Base-by-base conservation (phyloP, 1,140 invertebrate species). In the Drosophila virilis region DNA sequence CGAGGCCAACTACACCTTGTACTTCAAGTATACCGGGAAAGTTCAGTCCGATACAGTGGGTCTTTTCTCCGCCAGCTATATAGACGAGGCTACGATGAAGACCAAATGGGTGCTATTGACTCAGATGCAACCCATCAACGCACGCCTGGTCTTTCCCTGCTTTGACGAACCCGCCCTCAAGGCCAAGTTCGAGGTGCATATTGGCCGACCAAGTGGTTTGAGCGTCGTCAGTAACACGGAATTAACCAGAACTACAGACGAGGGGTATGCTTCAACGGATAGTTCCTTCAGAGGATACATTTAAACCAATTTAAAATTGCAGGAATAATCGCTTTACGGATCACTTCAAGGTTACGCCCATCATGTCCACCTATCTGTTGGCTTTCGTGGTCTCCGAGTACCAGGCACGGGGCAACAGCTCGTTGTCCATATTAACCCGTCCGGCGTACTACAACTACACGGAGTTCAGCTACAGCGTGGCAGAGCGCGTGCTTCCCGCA, bases 131-230 rank as follows among this genome's bases (percentile, higher is more conserved):
- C 95, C 97, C 3, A 96, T 95, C 1, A 95, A 96, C 85, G 97
- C 97, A 1, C 93, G 97, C 59, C 93, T 95, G 50, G 96, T 97
- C 0, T 98, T 98, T 81, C 97, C 97, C 0, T 98, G 97, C 90
- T 97, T 97, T 90, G 97, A 98, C 91, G 97, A 98, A 80, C 97
- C 97, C 0, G 94, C 95, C 1, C 94, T 97, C 52, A 98, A 98
- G 91, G 96, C 97, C 3, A 94, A 93, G 1, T 98, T 97, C 80
- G 93, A 91, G 17, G 85, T 97, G 1, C 94, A 93, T 0, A 88
- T 97, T 2, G 94, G 94, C 0, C 94, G 93, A 42, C 94, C 94
- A 1, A 74, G 50, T 1, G 80, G 92, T 6, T 94, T 95, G 67
- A 92, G 77, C 2, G 93, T 93, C 0, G 93, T 95, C 1, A 93